Evolutionary conservation across 2,113 vertebrate species (phyloP).

Genomic region (Limanda limanda): DNA sequence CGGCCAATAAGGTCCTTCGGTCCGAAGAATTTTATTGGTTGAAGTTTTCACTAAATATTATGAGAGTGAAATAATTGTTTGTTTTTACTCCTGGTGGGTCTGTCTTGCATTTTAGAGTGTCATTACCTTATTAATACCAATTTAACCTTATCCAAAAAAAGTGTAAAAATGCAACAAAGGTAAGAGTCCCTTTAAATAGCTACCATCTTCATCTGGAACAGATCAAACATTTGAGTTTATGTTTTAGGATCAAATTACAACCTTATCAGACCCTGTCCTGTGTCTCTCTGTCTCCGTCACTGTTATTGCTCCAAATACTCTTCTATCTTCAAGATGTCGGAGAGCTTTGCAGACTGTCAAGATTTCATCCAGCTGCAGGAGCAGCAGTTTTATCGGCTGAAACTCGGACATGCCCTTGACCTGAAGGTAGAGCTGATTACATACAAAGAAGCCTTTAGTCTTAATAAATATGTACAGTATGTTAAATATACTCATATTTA

Average conservation of each 20-base stretch:
- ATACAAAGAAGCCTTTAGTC: not conserved
- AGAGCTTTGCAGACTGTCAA: conserved; percentile 88
- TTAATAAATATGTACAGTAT: not conserved
- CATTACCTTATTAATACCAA: too few species aligned
- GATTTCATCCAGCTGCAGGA: conserved; percentile 87
- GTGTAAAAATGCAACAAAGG: too few species aligned
- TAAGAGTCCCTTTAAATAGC: too few species aligned
- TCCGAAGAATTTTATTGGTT: too few species aligned
- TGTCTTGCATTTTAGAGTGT: too few species aligned
- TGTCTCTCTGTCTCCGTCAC: conserved; percentile 8
- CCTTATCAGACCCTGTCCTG: not conserved
- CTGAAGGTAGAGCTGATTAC: conserved; percentile 79
- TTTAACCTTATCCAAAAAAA: too few species aligned
- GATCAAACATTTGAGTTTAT: not conserved
- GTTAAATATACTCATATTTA: too few species aligned
- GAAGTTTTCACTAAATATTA: too few species aligned
- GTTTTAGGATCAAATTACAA: not conserved
- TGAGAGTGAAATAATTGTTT: too few species aligned
- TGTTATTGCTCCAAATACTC: not conserved
- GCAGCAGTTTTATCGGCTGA: conserved; percentile 84
- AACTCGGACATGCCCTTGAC: conserved; percentile 87
- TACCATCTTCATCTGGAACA: not conserved
- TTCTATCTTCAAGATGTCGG: conserved; percentile 80
- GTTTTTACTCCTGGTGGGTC: too few species aligned
- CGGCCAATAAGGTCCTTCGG: too few species aligned